A percentile compares a stretch with the other conserved stretches of the same genome.
Conservation (phyloP, 2,797 vertebrate species). For the Diplodus puntazzo region DNA sequence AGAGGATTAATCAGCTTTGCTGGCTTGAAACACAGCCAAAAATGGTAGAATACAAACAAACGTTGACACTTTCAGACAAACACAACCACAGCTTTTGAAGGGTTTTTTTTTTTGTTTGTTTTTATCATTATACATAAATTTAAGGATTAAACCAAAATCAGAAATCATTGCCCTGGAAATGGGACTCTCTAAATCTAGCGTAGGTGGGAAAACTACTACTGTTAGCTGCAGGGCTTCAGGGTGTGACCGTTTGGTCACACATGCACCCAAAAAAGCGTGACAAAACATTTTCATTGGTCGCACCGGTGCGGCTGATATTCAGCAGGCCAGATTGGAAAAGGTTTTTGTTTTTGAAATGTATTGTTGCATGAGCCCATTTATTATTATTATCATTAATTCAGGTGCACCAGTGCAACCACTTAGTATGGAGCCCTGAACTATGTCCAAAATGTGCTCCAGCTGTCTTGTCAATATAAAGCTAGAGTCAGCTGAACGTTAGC, state of each 20-base stretch:
- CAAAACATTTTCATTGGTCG: no score
- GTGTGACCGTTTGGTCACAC: no score
- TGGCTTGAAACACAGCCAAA: conserved; percentile 65
- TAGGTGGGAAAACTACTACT: neutral
- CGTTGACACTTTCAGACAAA: conserved; percentile 10
- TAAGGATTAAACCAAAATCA: conserved; percentile 23
- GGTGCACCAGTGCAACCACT: no score
- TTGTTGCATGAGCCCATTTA: no score
- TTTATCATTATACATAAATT: neutral
- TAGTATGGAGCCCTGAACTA: no score
- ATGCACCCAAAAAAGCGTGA: no score
- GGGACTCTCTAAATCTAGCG: neutral
- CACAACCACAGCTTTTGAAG: conserved; percentile 6
- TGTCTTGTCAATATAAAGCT: neutral
- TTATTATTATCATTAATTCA: no score
- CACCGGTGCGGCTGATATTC: no score
- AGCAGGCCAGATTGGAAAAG: no score
- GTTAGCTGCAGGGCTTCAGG: no score
- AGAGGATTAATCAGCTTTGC: conserved; percentile 77
- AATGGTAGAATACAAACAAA: conserved; percentile 19
- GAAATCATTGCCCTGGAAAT: conserved; percentile 5
- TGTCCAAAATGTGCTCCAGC: neutral
- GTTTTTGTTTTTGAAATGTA: no score
- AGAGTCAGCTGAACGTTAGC: neutral
- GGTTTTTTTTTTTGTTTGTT: neutral